Evolutionary conservation across 2,888 invertebrate species (phyloP).

Genomic region (Eurytoma californica): DNA sequence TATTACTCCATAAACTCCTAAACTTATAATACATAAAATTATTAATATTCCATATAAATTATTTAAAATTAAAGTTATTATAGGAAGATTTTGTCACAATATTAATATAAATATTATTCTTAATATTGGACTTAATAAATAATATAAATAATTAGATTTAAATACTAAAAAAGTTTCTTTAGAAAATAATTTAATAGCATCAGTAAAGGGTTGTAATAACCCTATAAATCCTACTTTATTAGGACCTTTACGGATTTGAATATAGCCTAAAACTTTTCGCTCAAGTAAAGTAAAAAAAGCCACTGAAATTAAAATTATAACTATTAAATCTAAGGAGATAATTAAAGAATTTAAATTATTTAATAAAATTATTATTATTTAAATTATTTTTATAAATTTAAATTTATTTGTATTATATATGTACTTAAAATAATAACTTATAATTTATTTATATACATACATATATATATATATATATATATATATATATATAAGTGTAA

Average conservation of each 20-base stretch:
- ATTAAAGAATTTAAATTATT: conserved; percentile 13
- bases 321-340: conserved; percentile 69
- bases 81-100: conserved; percentile 79
- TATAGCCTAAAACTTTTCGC: conserved; percentile 82
- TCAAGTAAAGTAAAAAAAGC: conserved; percentile 85
- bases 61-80: conserved; percentile 77
- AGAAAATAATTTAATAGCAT: conserved; percentile 84
- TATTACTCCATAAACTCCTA: conserved; percentile 81
- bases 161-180: conserved; percentile 80
- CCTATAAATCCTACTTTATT: conserved; percentile 82
- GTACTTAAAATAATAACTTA: no score
- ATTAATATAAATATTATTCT: conserved; percentile 79
- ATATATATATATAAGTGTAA: no score
- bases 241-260: conserved; percentile 85
- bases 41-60: conserved; percentile 80
- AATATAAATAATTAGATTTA: conserved; percentile 79
- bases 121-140: conserved; percentile 79
- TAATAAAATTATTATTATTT: no score
- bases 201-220: conserved; percentile 83
- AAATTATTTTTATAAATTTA: no score
- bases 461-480: no score
- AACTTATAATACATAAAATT: conserved; percentile 81
- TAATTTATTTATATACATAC: no score
- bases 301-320: conserved; percentile 77
- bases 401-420: no score